Conservation (phyloP, 2,113 vertebrate species). For the Macrotis lagotis region DNA sequence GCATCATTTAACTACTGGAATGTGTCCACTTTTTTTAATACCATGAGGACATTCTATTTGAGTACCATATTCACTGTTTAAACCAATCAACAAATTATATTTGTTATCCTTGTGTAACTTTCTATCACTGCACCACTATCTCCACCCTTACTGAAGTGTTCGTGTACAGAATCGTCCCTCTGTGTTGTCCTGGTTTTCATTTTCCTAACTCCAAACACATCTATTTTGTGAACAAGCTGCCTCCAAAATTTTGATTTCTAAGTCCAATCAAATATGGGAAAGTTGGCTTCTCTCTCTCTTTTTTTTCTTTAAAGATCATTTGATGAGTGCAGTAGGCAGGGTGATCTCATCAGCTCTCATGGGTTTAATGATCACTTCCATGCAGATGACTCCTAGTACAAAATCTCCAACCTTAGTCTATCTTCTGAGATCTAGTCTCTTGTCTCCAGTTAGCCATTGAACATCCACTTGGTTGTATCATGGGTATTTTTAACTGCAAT, state of each 20-base stretch:
- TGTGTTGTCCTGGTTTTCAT: not conserved
- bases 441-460: not conserved
- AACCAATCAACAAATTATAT: constrained; percentile 29
- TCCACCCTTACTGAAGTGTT: not conserved
- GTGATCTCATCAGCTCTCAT: not conserved
- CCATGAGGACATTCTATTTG: not conserved
- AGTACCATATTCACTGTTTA: not conserved
- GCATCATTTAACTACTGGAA: constrained; percentile 82
- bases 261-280: not conserved
- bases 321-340: not conserved
- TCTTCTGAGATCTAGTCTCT: not conserved
- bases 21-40: constrained; percentile 72
- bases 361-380: not conserved
- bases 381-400: not conserved
- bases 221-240: not conserved
- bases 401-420: not conserved
- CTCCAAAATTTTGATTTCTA: not conserved
- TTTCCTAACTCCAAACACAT: not conserved
- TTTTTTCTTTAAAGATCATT: not conserved
- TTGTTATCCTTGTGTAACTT: not conserved
- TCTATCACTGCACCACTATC: not conserved
- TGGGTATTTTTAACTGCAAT: not conserved
- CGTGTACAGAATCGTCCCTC: not conserved
- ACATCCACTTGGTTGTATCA: not conserved
- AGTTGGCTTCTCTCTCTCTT: not conserved